phyloP scores from a whole-genome alignment of 2,888 invertebrate species.

The Deilephila elpenor region DNA sequence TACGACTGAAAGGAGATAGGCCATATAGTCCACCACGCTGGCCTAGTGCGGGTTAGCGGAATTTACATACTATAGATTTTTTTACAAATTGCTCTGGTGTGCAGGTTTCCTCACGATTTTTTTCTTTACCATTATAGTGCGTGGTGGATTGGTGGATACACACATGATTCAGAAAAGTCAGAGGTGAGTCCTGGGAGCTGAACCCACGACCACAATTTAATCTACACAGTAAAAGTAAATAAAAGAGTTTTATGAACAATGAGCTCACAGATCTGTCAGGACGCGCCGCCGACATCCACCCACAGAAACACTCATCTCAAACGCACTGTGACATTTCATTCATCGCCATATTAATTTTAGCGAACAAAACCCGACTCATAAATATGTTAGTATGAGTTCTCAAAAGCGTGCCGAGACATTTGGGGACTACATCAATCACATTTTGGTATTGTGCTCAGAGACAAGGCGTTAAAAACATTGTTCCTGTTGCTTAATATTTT shows the following conservation, averaged over 20 bases:
- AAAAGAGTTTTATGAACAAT: constrained; percentile 48
- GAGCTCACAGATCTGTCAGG: constrained; percentile 52
- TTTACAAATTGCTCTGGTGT: too few relatives aligned
- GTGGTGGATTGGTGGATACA: too few relatives aligned
- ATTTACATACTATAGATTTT: too few relatives aligned
- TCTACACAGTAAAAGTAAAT: not conserved
- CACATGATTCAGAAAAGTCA: too few relatives aligned
- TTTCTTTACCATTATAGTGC: too few relatives aligned
- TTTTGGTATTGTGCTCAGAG: not conserved
- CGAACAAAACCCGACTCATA: constrained; percentile 41
- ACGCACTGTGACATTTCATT: constrained; percentile 43
- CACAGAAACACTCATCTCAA: constrained; percentile 9
- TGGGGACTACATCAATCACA: not conserved
- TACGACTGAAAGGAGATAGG: too few relatives aligned
- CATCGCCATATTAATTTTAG: constrained; percentile 40
- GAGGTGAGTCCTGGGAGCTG: too few relatives aligned
- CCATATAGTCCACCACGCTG: too few relatives aligned
- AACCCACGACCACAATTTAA: not conserved
- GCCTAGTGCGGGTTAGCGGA: too few relatives aligned
- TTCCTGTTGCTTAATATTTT: not conserved
- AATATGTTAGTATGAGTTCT: constrained; percentile 37
- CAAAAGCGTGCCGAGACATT: not conserved
- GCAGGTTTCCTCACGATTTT: too few relatives aligned
- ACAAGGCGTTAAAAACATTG: not conserved
- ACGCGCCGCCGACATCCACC: constrained; percentile 28